Base-by-base conservation (phyloP, 1,140 invertebrate species). In the Solen grandis region DNA sequence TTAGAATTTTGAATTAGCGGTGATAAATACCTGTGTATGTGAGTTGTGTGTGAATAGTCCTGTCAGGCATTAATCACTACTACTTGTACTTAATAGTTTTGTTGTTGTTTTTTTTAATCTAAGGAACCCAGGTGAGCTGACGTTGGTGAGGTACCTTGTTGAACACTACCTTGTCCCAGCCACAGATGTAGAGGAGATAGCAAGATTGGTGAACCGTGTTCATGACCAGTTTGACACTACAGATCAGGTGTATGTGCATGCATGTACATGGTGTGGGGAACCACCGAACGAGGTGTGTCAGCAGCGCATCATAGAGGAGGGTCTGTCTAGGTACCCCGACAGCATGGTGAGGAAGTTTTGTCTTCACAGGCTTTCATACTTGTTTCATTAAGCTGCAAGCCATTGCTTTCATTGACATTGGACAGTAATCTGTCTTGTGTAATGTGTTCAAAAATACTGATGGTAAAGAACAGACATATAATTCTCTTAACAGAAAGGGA, bases 321-420 rank as follows among this genome's bases (percentile, higher is more conserved):
- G 75, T 36, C 63, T 77, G 33, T 13, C 19, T 14, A 77, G 65
- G 27, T 68, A 77, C 36, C 63, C 75, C 5, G 75, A 68, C 10
- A 19, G 54, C 31, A 1, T 59, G 31, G 75, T 77, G n/a, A 57
- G 50, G 19, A 46, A 46, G 41, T 46, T 46, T 46, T 46, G 41
- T 19, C 41, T 46, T 8, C 19, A 46, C 8, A 19, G 41, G 19
- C 41, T 46, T 10, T 46, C 41, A 46, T 10, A 19, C 41, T 46
- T 46, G 19, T 46, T 46, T 46, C 41, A 46, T 10, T 10, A 46
- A 46, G 19, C 41, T 10, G 41, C 41, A 46, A 46, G 19, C 41
- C 8, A 46, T 46, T 46, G 41, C 41, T 46, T 10, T 46, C 8
- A 19, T 46, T 46, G 41, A 46, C n/a, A n/a, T n/a, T n/a, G n/a